These are phyloP conservation scores for Eupristina koningsbergeri DNA, from an alignment of 1,140 invertebrate species.

Conservation along the genomic window DNA sequence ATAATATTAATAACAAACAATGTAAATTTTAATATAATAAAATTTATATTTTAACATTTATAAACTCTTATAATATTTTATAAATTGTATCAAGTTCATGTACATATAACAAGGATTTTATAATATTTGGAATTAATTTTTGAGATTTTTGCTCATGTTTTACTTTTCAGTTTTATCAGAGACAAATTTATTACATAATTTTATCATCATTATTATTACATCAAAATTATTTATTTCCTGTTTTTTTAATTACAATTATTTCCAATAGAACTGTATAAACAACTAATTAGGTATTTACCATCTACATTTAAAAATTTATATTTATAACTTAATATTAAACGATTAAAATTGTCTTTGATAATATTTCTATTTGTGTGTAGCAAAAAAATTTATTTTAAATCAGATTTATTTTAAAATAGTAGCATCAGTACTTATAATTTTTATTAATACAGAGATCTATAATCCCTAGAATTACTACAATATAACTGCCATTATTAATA, in stretches of 20 bases:
- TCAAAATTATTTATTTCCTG: not conserved
- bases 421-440: not conserved
- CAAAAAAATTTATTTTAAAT: no score
- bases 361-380: not conserved
- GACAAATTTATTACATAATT: constrained; percentile 36
- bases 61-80: constrained; percentile 37
- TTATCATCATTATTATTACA: not conserved
- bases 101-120: constrained; percentile 6
- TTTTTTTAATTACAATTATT: not conserved
- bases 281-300: not conserved
- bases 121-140: constrained; percentile 32
- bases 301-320: not conserved
- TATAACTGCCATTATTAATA: no score
- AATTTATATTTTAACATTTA: constrained; percentile 46
- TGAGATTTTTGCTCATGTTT: constrained; percentile 2
- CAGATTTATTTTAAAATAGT: not conserved
- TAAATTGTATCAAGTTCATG: not conserved
- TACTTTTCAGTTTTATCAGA: not conserved
- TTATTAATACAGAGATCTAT: no score
- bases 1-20: constrained; percentile 1
- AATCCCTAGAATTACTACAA: no score
- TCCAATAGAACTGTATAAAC: not conserved
- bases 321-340: not conserved
- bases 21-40: constrained; percentile 35
- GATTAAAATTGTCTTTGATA: not conserved